Percentiles rank a stretch among this genome's conserved stretches.
These are phyloP conservation scores for Octodon degus DNA, from an alignment of 2,113 vertebrate species.

Conservation along the genomic window DNA sequence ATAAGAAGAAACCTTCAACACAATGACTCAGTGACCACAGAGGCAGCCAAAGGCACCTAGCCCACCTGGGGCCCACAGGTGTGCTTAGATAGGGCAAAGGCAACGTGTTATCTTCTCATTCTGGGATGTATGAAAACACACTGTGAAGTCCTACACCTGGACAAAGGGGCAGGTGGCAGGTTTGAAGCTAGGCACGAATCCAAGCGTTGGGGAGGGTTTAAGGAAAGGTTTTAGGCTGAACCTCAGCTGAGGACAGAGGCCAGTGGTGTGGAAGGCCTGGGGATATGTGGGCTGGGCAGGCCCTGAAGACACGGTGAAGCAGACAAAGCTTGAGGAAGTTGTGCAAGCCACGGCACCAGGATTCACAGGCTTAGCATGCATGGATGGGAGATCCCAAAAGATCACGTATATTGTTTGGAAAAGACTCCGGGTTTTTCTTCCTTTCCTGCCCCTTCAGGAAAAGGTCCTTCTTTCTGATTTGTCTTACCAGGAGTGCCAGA, in stretches of 20 bases:
- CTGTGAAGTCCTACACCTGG: background rate
- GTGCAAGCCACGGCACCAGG: background rate
- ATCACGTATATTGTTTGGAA: background rate
- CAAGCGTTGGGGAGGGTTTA: background rate
- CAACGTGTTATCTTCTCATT: conserved; percentile 6
- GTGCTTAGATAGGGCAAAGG: background rate
- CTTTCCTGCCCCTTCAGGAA: background rate
- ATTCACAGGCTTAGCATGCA: background rate
- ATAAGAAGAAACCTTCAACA: background rate
- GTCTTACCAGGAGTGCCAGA: background rate
- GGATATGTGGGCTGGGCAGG: background rate
- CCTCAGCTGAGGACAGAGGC: background rate
- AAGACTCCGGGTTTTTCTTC: background rate
- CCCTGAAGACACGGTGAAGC: background rate
- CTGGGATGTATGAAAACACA: background rate
- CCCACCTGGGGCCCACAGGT: background rate
- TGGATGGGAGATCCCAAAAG: background rate
- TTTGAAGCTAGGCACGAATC: background rate
- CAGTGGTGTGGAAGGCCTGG: rapidly evolving
- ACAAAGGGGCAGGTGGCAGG: background rate
- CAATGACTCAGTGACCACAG: background rate
- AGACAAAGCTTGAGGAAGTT: background rate
- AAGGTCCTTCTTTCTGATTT: background rate
- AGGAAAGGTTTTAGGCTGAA: background rate
- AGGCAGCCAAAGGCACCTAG: background rate